Percentiles rank a stretch among this genome's conserved stretches.
Conservation (phyloP, 1,140 invertebrate species). For the Belonocnema kinseyi region DNA sequence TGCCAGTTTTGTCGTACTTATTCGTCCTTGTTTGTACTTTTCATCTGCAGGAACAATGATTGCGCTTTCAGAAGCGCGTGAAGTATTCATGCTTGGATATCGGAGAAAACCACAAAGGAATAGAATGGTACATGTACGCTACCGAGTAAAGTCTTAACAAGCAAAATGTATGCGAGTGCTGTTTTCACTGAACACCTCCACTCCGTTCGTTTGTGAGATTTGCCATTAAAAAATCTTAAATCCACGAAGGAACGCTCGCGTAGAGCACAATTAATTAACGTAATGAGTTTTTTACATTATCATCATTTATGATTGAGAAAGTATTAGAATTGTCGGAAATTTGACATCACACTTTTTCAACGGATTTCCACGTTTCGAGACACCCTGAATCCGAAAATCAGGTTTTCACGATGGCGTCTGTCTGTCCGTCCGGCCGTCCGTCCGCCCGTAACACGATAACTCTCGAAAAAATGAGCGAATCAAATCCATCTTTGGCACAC, state of each 20-base stretch:
- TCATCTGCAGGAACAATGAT: constrained; percentile 29
- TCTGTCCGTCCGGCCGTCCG: too few relatives aligned
- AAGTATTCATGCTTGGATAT: constrained; percentile 29
- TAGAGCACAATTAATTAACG: too few relatives aligned
- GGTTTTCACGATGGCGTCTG: too few relatives aligned
- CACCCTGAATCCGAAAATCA: too few relatives aligned
- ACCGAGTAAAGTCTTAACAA: constrained; percentile 16
- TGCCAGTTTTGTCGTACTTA: constrained; percentile 6
- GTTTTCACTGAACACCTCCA: neutral
- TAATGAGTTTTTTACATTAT: too few relatives aligned
- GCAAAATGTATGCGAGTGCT: neutral
- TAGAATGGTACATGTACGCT: constrained; percentile 12
- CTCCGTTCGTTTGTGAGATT: neutral
- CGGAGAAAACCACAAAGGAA: constrained; percentile 31
- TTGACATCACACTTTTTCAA: too few relatives aligned
- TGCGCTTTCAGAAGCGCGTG: constrained; percentile 24
- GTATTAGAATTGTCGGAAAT: too few relatives aligned
- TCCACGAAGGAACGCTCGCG: neutral
- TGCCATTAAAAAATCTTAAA: neutral
- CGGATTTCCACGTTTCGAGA: too few relatives aligned
- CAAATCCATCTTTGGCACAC: too few relatives aligned
- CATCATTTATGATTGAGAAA: too few relatives aligned
- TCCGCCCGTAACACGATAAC: too few relatives aligned
- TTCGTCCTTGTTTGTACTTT: constrained; percentile 21
- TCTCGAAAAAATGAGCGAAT: too few relatives aligned